Conservation (phyloP, 2,797 vertebrate genomes). For the Lithobates pipiens region DNA sequence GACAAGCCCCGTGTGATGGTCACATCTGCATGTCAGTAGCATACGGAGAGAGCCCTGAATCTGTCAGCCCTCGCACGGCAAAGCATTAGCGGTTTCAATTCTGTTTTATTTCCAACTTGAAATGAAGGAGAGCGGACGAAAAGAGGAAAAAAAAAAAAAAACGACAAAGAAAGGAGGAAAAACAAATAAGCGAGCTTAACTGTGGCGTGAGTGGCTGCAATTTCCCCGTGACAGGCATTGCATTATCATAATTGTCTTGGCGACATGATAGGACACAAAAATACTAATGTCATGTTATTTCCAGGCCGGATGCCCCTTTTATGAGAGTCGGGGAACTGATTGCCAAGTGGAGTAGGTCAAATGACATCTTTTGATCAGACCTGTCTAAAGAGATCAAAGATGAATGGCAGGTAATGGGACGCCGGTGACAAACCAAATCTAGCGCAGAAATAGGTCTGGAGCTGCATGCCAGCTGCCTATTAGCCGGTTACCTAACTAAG, state of each 20-base stretch:
- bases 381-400: constrained; percentile 99
- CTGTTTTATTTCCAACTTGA: constrained; percentile 84
- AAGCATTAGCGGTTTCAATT: constrained; percentile 85
- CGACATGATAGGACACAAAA: constrained; percentile 99
- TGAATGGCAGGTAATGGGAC: constrained; percentile 99
- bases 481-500: constrained; percentile 90
- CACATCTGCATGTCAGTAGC: constrained; percentile 77
- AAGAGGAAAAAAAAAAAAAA: constrained; percentile 68
- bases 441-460: constrained; percentile 96
- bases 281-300: constrained; percentile 99
- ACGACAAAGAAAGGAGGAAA: constrained; percentile 64
- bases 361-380: constrained; percentile 99
- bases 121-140: constrained; percentile 84
- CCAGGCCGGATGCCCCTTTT: constrained; percentile 90
- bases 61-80: constrained; percentile 76
- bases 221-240: constrained; percentile 90
- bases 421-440: constrained; percentile 96
- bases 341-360: constrained; percentile 97
- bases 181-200: constrained; percentile 87
- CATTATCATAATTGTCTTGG: constrained; percentile 99
- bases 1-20: constrained; percentile 72
- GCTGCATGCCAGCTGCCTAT: constrained; percentile 99
- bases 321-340: constrained; percentile 96
- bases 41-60: constrained; percentile 71
- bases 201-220: constrained; percentile 87